phyloP scores from a whole-genome alignment of 2,113 vertebrate species.

The Bombycilla garrulus region DNA sequence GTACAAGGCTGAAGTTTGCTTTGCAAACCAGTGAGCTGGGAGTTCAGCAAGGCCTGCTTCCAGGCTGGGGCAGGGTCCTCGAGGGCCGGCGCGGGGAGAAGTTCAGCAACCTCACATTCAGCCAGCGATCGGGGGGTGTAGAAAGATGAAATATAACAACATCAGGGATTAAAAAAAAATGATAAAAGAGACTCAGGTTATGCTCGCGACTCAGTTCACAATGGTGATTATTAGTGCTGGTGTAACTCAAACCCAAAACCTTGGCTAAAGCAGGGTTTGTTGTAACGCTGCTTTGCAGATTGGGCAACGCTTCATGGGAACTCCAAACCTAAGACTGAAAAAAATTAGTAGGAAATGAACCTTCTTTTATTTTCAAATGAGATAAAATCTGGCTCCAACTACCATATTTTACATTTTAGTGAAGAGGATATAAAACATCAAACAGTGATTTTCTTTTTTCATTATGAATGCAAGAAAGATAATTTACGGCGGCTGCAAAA shows the following conservation, averaged over 20 bases:
- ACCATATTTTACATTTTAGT: slow-evolving; percentile 70
- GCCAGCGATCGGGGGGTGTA: background rate
- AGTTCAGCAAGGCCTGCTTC: slow-evolving; percentile 75
- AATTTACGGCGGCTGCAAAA: slow-evolving; percentile 63
- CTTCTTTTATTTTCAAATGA: slow-evolving; percentile 63
- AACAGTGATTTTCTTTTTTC: slow-evolving; percentile 56
- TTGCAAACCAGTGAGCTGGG: slow-evolving; percentile 83
- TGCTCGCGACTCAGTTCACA: background rate
- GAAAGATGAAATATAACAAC: background rate
- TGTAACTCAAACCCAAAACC: background rate
- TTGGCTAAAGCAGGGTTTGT: background rate
- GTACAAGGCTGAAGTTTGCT: slow-evolving; percentile 88
- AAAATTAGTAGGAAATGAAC: slow-evolving; percentile 58
- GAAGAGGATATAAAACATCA: slow-evolving; percentile 67
- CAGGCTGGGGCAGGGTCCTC: slow-evolving; percentile 57
- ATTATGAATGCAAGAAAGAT: slow-evolving; percentile 63
- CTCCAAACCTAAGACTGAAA: slow-evolving; percentile 40
- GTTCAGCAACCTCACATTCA: background rate
- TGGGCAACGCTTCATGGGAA: slow-evolving; percentile 41
- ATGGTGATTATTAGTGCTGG: background rate
- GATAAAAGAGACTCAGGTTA: background rate
- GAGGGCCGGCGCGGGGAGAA: background rate
- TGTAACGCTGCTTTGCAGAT: background rate
- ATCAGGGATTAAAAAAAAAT: background rate
- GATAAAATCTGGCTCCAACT: slow-evolving; percentile 64